Conservation (phyloP, 2,797 vertebrate genomes). For the Pipistrellus nathusii region DNA sequence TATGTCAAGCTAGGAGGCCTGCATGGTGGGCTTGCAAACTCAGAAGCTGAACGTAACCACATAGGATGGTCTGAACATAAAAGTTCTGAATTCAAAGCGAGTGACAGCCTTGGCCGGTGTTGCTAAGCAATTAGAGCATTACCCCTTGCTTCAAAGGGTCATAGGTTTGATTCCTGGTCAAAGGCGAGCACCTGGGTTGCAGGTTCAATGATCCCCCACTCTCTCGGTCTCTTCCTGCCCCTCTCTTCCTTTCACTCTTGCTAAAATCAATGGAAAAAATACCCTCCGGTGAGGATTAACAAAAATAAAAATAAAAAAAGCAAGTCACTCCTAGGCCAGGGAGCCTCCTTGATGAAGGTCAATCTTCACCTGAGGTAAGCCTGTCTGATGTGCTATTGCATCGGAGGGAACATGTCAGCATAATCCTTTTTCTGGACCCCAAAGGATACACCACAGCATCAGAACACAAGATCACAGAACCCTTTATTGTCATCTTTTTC, state of each 20-base stretch:
- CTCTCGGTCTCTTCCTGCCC: too few relatives aligned
- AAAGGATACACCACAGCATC: not conserved
- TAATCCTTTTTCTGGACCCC: not conserved
- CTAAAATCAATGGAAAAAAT: too few relatives aligned
- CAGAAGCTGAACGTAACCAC: not conserved
- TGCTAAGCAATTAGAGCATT: too few relatives aligned
- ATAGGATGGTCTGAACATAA: not conserved
- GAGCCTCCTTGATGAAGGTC: not conserved
- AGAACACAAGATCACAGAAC: not conserved
- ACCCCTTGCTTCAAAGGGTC: too few relatives aligned
- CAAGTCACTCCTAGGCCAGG: not conserved
- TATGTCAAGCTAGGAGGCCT: not conserved
- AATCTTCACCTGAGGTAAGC: not conserved
- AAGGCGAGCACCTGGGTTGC: too few relatives aligned
- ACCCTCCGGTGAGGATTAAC: too few relatives aligned
- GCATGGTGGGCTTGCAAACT: not conserved
- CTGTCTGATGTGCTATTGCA: too few relatives aligned
- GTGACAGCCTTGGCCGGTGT: too few relatives aligned
- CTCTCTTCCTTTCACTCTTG: too few relatives aligned
- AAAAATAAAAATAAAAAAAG: too few relatives aligned
- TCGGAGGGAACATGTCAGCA: not conserved
- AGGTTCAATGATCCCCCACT: too few relatives aligned
- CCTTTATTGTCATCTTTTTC: not conserved
- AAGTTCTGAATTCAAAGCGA: not conserved
- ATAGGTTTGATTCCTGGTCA: too few relatives aligned